A percentile compares a stretch with the other conserved stretches of the same genome.
Evolutionary conservation across 2,797 vertebrate genomes (phyloP).

Genomic region (Xenentodon cancila): DNA sequence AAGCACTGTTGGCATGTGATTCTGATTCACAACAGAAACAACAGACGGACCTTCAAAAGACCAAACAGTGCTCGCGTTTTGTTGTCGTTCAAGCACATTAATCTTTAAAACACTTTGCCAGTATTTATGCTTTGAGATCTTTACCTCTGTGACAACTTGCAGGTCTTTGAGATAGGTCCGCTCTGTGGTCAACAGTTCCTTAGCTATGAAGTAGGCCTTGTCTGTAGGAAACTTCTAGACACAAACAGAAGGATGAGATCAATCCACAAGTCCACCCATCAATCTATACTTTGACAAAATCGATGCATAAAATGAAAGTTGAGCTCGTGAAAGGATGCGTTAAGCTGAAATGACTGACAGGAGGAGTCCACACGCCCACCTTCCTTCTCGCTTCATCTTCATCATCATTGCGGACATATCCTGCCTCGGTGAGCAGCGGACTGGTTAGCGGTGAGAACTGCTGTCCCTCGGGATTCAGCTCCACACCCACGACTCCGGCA

Average conservation of each 20-base stretch:
- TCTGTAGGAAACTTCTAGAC: conserved; percentile 93
- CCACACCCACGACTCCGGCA: conserved; percentile 68
- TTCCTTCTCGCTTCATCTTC: conserved; percentile 94
- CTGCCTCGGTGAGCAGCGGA: conserved; percentile 90
- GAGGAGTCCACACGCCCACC: conserved; percentile 76
- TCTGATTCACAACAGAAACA: not conserved
- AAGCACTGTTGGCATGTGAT: not conserved
- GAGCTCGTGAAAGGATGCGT: too few relatives aligned
- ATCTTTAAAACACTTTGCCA: too few relatives aligned
- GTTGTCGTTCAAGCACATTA: too few relatives aligned
- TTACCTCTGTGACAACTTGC: conserved; percentile 93
- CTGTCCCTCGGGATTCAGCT: conserved; percentile 85
- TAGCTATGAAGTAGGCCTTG: conserved; percentile 96
- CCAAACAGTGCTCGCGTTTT: too few relatives aligned
- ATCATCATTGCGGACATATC: conserved; percentile 88
- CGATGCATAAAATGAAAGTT: too few relatives aligned
- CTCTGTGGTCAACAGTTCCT: conserved; percentile 94
- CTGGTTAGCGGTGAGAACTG: conserved; percentile 92
- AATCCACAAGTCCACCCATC: not conserved
- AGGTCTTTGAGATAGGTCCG: conserved; percentile 97
- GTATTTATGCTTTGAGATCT: conserved; percentile 5
- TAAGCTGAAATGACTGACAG: too few relatives aligned
- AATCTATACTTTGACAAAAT: too few relatives aligned
- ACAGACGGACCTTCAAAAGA: too few relatives aligned
- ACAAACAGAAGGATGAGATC: conserved; percentile 48